Percentiles rank a stretch among this genome's conserved stretches.
phyloP scores from a whole-genome alignment of 2,113 vertebrate genomes.

The Prunella himalayana region DNA sequence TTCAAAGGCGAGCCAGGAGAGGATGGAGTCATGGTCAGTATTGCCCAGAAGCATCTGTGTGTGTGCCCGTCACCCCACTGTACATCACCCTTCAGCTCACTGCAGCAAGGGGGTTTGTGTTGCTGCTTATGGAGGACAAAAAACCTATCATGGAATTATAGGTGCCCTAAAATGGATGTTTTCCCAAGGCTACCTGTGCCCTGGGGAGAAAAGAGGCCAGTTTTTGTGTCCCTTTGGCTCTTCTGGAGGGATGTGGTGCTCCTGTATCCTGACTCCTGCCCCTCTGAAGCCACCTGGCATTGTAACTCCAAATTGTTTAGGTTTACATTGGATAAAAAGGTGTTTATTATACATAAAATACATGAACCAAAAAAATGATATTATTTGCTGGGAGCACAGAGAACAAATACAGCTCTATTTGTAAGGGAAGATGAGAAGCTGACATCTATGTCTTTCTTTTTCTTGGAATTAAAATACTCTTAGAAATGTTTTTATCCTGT shows the following conservation, averaged over 20 bases:
- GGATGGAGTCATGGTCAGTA: constrained; percentile 78
- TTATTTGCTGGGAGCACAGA: background rate
- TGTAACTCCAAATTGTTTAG: background rate
- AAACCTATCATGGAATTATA: fast-evolving
- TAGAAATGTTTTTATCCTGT: background rate
- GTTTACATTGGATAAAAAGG: background rate
- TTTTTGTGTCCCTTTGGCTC: background rate
- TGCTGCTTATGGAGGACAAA: background rate
- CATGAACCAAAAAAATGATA: background rate
- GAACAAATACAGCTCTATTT: background rate
- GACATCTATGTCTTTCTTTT: background rate
- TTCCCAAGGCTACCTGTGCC: background rate
- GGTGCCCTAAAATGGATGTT: background rate
- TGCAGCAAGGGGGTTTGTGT: background rate
- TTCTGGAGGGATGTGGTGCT: background rate
- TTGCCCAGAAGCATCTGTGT: background rate
- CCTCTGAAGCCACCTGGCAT: background rate
- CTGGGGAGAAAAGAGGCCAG: background rate
- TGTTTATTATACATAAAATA: background rate
- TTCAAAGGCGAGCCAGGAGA: constrained; percentile 79
- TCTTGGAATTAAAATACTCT: background rate
- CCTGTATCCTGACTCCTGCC: background rate
- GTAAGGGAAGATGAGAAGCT: background rate
- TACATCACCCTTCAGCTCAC: background rate
- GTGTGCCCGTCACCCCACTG: background rate